A percentile compares a stretch with the other conserved stretches of the same genome.
Conservation (phyloP, 2,888 invertebrate species). For the Microchrysa polita region DNA sequence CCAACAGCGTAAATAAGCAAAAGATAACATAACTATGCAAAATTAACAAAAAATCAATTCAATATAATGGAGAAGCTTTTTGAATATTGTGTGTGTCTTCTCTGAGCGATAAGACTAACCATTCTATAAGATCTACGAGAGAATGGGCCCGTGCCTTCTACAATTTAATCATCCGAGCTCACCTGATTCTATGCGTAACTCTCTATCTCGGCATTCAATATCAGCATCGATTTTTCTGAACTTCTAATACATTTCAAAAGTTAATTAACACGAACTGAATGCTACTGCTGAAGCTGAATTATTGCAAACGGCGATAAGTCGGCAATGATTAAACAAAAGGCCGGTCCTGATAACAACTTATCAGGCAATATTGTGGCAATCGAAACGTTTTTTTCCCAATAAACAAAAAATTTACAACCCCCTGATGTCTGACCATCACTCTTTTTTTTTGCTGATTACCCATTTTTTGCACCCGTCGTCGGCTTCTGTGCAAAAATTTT, state of each 20-base stretch:
- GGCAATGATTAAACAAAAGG: slow-evolving; percentile 26
- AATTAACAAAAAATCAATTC: too few relatives aligned
- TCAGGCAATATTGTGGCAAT: slow-evolving; percentile 8
- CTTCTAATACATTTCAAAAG: not conserved
- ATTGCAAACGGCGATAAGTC: not conserved
- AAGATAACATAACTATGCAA: too few relatives aligned
- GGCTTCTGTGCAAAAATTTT: slow-evolving; percentile 38
- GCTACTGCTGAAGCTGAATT: slow-evolving; percentile 41
- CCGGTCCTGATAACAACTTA: slow-evolving; percentile 25
- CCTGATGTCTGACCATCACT: slow-evolving; percentile 21
- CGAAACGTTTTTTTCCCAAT: slow-evolving; percentile 5
- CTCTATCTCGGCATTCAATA: not conserved
- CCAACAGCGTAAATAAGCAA: too few relatives aligned
- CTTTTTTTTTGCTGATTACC: slow-evolving; percentile 9
- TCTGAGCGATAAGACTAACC: too few relatives aligned
- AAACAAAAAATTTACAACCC: slow-evolving; percentile 14
- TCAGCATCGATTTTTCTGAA: not conserved
- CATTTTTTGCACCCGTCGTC: not conserved
- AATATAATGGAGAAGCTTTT: too few relatives aligned
- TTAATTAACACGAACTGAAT: slow-evolving; percentile 34
- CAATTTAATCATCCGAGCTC: too few relatives aligned
- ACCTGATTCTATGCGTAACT: too few relatives aligned
- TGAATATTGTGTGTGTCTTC: too few relatives aligned
- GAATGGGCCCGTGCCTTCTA: too few relatives aligned
- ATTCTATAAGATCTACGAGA: too few relatives aligned